Evolutionary conservation across 1,140 invertebrate genomes (phyloP).

Genomic region (Phthorimaea operculella): DNA sequence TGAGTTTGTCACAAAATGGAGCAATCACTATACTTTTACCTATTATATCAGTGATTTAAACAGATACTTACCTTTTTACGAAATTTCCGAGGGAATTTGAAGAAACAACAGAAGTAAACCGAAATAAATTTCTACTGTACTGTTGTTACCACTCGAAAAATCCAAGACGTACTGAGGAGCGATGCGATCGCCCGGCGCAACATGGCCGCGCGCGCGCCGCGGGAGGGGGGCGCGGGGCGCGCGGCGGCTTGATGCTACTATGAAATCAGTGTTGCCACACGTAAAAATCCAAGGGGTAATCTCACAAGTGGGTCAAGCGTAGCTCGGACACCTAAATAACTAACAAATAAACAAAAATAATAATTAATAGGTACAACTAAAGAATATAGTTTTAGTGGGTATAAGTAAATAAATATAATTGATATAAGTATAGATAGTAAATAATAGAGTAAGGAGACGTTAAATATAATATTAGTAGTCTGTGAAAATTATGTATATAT

Average conservation of each 20-base stretch:
- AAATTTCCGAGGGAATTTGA: too few species aligned
- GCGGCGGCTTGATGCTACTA: neutral
- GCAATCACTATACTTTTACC: neutral
- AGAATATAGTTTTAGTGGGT: too few species aligned
- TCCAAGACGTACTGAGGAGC: constrained; percentile 3
- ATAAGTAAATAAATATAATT: too few species aligned
- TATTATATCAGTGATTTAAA: neutral
- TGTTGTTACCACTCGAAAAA: neutral
- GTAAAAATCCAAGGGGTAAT: neutral
- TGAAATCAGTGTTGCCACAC: neutral
- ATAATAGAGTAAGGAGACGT: too few species aligned
- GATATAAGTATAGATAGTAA: too few species aligned
- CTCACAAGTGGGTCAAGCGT: constrained; percentile 5
- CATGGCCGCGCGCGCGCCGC: neutral
- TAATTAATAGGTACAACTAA: too few species aligned
- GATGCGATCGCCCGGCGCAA: neutral
- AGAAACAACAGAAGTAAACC: neutral
- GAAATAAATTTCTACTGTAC: neutral
- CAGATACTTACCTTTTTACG: neutral
- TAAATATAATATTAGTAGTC: too few species aligned
- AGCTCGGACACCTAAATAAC: constrained; percentile 6
- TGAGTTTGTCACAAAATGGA: neutral
- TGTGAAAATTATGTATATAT: too few species aligned
- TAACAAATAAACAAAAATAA: too few species aligned
- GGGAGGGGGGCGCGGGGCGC: neutral